These are phyloP conservation scores for Sander lucioperca DNA, from an alignment of 2,113 vertebrate species.

Conservation along the genomic window DNA sequence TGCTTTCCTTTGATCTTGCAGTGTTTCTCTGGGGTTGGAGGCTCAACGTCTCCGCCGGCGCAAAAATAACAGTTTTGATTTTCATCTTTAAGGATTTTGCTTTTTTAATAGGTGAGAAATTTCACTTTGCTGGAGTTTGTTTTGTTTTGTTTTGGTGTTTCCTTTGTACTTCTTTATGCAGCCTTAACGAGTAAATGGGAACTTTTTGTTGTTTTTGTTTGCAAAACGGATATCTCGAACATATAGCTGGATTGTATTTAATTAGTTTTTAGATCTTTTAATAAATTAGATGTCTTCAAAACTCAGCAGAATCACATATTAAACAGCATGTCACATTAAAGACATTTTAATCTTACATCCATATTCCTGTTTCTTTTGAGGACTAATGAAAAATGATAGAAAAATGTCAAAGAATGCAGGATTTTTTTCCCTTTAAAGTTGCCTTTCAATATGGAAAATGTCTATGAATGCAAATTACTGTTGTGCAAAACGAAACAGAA, in stretches of 20 bases:
- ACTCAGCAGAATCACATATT: neutral
- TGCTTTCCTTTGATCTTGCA: constrained; percentile 63
- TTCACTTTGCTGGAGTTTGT: constrained; percentile 70
- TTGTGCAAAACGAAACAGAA: constrained; percentile 52
- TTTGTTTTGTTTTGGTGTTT: constrained; percentile 63
- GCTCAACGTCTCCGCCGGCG: constrained; percentile 33
- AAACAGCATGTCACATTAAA: neutral
- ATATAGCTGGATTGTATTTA: constrained; percentile 35
- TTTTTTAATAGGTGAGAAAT: constrained; percentile 68
- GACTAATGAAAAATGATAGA: constrained; percentile 13
- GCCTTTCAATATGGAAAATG: constrained; percentile 1
- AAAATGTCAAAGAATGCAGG: neutral
- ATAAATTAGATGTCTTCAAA: neutral
- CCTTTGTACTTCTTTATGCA: constrained; percentile 46
- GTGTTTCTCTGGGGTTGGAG: constrained; percentile 66
- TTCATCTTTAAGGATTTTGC: constrained; percentile 70
- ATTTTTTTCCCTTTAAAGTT: constrained; percentile 9
- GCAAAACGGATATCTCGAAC: constrained; percentile 5
- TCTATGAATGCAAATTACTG: constrained; percentile 52
- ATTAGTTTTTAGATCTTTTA: constrained; percentile 23
- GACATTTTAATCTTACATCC: neutral
- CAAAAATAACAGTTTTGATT: constrained; percentile 72
- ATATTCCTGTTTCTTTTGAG: constrained; percentile 15
- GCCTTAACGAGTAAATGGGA: constrained; percentile 15
- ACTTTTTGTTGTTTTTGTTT: constrained; percentile 67